These are phyloP conservation scores for Hycleus cichorii DNA, from an alignment of 1,140 invertebrate genomes.

Conservation along the genomic window DNA sequence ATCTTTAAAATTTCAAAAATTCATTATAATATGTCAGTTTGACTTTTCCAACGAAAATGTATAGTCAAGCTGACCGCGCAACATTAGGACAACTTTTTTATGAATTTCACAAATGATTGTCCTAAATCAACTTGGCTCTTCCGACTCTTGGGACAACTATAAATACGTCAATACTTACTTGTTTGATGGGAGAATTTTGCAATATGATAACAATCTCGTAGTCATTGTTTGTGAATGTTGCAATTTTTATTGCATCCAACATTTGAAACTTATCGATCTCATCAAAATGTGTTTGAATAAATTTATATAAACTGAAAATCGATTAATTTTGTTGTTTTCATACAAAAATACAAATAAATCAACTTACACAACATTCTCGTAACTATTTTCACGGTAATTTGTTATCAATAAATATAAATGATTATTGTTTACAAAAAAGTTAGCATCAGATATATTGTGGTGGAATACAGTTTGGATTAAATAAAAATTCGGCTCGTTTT, in stretches of 20 bases:
- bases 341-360: no score
- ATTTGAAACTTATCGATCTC: constrained; percentile 14
- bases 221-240: constrained; percentile 10
- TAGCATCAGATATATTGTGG: constrained; percentile 6
- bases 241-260: constrained; percentile 4
- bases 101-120: no score
- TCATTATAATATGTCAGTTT: neutral
- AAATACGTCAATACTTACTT: neutral
- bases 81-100: no score
- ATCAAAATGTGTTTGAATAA: constrained; percentile 27
- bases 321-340: neutral
- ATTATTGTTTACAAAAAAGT: constrained; percentile 19
- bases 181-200: constrained; percentile 1
- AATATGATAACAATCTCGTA: constrained; percentile 24
- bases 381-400: constrained; percentile 1
- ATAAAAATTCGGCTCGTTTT: neutral
- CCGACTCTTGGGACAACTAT: neutral
- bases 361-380: constrained; percentile 9
- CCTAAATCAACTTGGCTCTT: no score
- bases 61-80: no score
- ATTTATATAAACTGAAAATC: constrained; percentile 25
- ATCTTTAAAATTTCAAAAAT: neutral
- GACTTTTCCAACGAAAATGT: neutral
- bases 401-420: constrained; percentile 22
- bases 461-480: constrained; percentile 11